A percentile compares a stretch with the other conserved stretches of the same genome.
phyloP scores from a whole-genome alignment of 2,888 invertebrate species.

The Allygus modestus region DNA sequence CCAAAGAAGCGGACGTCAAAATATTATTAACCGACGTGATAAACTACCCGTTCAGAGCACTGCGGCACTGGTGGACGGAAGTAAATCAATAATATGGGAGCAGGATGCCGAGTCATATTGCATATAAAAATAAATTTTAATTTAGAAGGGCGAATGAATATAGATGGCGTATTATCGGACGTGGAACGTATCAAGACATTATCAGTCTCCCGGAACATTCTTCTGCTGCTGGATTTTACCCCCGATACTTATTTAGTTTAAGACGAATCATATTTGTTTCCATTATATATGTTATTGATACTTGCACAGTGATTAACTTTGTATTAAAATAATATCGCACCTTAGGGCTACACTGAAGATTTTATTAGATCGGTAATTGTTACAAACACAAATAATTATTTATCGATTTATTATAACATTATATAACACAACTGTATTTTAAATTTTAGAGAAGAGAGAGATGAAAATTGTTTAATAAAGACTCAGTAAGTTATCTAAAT shows the following conservation, averaged over 20 bases:
- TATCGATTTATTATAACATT: no score
- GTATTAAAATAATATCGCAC: no score
- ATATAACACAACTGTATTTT: no score
- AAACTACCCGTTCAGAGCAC: not conserved
- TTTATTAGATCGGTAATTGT: no score
- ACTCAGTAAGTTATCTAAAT: no score
- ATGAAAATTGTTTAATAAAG: no score
- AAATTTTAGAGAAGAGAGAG: no score
- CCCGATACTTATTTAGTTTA: not conserved
- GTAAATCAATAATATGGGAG: constrained; percentile 33
- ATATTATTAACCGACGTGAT: constrained; percentile 25
- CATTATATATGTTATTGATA: no score
- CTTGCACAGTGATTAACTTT: no score
- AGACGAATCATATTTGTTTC: not conserved
- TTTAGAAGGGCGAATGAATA: constrained; percentile 45
- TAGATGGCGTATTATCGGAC: constrained; percentile 38
- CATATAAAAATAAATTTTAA: constrained; percentile 53
- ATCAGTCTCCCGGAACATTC: constrained; percentile 23
- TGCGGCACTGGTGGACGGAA: not conserved
- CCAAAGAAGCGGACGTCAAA: constrained; percentile 3
- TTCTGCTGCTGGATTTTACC: not conserved
- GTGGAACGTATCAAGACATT: constrained; percentile 46
- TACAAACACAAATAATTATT: no score
- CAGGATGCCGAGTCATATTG: constrained; percentile 31
- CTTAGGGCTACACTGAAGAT: no score